Percentiles rank a stretch among this genome's conserved stretches.
phyloP scores from a whole-genome alignment of 2,888 invertebrate genomes.

The Habrosyne pyritoides region DNA sequence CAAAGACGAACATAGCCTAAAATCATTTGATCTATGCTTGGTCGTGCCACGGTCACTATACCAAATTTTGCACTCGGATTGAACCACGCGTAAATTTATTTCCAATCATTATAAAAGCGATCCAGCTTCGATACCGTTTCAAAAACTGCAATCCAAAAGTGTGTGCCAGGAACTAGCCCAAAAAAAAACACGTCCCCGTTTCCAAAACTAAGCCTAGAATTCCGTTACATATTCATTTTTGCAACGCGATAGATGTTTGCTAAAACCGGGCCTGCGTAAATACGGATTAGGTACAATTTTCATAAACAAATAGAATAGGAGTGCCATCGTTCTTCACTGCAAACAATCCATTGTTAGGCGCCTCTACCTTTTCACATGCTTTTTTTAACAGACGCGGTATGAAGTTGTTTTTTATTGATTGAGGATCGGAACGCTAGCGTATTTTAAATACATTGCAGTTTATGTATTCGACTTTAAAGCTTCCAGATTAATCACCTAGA shows the following conservation, averaged over 20 bases:
- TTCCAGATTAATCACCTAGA: no score
- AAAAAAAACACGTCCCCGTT: conserved; percentile 7
- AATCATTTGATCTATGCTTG: no score
- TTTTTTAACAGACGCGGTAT: conserved; percentile 16
- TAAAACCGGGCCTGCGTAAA: conserved; percentile 49
- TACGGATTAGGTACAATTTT: conserved; percentile 68
- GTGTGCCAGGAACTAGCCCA: not conserved
- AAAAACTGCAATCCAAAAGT: not conserved
- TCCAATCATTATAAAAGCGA: not conserved
- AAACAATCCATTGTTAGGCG: conserved; percentile 27
- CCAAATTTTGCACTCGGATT: no score
- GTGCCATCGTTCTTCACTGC: conserved; percentile 1
- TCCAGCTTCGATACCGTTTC: not conserved
- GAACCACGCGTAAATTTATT: no score
- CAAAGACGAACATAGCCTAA: no score
- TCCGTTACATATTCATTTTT: conserved; percentile 51
- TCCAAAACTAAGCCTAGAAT: conserved; percentile 19
- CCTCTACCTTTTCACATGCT: conserved; percentile 26
- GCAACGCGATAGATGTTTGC: conserved; percentile 46
- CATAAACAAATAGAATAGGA: conserved; percentile 61
- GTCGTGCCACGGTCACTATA: no score
- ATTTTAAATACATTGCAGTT: no score
- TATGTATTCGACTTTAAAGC: no score
- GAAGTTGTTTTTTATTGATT: conserved; percentile 13
- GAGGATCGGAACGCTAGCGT: no score